Evolutionary conservation across 2,797 vertebrate species (phyloP).

Genomic region (Vultur gryphus): DNA sequence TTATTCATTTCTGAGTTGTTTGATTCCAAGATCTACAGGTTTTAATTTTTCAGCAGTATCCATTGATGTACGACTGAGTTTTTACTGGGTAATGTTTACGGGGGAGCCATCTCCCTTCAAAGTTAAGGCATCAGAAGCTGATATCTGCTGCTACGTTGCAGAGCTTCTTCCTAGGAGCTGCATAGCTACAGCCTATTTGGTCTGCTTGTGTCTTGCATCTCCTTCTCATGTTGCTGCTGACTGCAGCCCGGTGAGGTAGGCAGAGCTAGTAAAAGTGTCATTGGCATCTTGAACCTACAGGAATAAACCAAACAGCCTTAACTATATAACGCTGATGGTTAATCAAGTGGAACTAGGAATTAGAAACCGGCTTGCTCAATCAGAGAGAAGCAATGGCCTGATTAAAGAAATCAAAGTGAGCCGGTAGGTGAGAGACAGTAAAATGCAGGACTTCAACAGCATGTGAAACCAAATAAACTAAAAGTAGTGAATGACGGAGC

Average conservation of each 20-base stretch:
- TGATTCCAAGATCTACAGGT: neutral
- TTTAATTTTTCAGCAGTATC: neutral
- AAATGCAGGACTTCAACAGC: neutral
- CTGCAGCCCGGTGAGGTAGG: neutral
- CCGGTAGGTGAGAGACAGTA: neutral
- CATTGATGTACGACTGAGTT: fast-evolving
- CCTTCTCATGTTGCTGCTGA: neutral
- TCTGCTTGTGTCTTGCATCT: neutral
- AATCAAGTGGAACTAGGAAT: neutral
- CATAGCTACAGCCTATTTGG: neutral
- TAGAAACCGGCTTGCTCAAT: neutral
- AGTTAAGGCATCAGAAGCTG: neutral
- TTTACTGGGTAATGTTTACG: neutral
- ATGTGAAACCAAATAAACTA: neutral
- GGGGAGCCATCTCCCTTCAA: neutral
- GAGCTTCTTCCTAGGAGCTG: neutral
- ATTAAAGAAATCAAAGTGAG: neutral
- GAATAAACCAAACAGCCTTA: neutral
- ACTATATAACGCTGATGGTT: neutral
- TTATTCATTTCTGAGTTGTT: neutral
- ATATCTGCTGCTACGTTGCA: fast-evolving
- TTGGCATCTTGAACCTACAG: neutral
- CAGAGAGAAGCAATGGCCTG: neutral
- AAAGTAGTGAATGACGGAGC: fast-evolving
- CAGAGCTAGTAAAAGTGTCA: neutral